Conservation (phyloP, 2,888 invertebrate genomes). For the Ctena decussata region DNA sequence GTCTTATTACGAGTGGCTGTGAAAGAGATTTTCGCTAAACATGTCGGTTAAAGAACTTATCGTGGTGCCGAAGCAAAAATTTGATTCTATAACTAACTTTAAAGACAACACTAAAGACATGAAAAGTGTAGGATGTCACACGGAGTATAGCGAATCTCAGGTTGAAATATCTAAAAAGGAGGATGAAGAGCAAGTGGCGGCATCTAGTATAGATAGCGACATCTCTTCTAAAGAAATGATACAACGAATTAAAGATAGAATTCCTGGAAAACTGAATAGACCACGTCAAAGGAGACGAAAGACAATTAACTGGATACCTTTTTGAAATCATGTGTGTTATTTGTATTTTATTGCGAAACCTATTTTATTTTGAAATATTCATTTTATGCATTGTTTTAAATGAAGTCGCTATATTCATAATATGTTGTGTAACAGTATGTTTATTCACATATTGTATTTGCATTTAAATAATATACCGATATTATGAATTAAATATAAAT, state of each 20-base stretch:
- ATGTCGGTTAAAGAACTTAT: constrained; percentile 4
- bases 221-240: neutral
- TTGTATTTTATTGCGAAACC: neutral
- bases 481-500: too few species aligned
- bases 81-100: neutral
- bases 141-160: neutral
- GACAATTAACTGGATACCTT: neutral
- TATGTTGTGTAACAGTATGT: neutral
- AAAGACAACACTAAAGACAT: neutral
- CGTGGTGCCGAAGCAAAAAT: neutral
- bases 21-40: neutral
- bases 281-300: neutral
- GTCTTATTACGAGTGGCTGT: constrained; percentile 2
- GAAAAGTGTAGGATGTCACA: neutral
- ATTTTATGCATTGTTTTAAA: neutral
- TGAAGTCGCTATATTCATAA: too few species aligned
- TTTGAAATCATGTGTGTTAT: neutral
- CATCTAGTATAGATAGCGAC: neutral
- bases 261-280: neutral
- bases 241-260: neutral
- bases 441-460: too few species aligned
- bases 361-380: neutral
- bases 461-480: too few species aligned
- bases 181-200: neutral
- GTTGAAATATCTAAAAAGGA: neutral